Conservation (phyloP, 1,140 invertebrate genomes). For the Anadara kagoshimensis region DNA sequence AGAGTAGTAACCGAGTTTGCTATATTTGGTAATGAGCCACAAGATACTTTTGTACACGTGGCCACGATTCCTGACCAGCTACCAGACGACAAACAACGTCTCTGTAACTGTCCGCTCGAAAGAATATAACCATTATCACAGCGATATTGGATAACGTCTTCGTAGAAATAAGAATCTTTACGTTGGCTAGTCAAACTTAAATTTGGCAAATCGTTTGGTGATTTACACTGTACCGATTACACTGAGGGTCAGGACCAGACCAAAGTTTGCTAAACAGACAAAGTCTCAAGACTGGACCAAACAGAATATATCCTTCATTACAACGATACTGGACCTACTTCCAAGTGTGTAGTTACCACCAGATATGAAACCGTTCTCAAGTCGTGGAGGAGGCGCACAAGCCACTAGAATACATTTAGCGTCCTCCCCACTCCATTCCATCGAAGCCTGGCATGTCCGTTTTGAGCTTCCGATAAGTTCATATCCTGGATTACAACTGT, state of each 20-base stretch:
- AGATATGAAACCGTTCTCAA: conserved; percentile 50
- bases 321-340: conserved; percentile 47
- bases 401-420: conserved; percentile 53
- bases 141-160: conserved; percentile 61
- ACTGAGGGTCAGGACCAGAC: conserved; percentile 87
- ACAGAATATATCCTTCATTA: conserved; percentile 77
- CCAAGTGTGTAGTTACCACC: conserved; percentile 47
- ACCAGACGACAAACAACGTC: conserved; percentile 42
- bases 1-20: conserved; percentile 27
- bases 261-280: conserved; percentile 86
- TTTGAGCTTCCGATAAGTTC: conserved; percentile 13
- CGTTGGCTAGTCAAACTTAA: conserved; percentile 35
- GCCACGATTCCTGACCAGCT: conserved; percentile 50
- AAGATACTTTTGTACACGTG: conserved; percentile 49
- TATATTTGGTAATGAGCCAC: conserved; percentile 39
- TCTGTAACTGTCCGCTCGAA: conserved; percentile 65
- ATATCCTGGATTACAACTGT: conserved; percentile 59
- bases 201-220: conserved; percentile 47
- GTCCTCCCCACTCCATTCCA: conserved; percentile 83
- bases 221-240: conserved; percentile 75
- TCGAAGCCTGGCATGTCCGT: conserved; percentile 85
- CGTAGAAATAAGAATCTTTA: conserved; percentile 28
- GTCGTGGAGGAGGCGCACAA: conserved; percentile 47
- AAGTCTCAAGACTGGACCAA: conserved; percentile 32
- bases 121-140: conserved; percentile 78